Base-by-base conservation (phyloP, 1,140 invertebrate species). In the Dysdera silvatica region DNA sequence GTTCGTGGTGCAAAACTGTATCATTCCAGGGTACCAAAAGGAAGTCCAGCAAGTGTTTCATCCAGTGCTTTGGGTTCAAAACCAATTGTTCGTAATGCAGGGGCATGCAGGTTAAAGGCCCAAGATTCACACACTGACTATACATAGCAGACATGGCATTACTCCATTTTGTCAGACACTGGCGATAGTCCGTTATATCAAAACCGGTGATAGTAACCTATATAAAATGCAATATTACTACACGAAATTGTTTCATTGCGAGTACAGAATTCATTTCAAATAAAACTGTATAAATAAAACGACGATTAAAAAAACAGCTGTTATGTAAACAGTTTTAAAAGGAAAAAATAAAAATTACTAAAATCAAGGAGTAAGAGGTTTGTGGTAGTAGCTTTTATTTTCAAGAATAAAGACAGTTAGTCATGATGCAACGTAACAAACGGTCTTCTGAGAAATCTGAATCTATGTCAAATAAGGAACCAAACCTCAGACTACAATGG, bases 181-280 rank as follows among this genome's bases (percentile, higher is more conserved):
- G 91, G 57, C 91, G 83, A 77, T 95, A 97, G 72, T 86, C 91
- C 65, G 84, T 85, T 72, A 98, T 78, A 79, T 98, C 92, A 79
- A 98, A 99, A 2, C 96, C 96, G 20, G 94, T 95, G 72, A 98
- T 98, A 48, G 95, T 98, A 52, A 98, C 90, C 86, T 89, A 74
- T 35, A 73, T 72, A 67, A 51, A n/a, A n/a, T n/a, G n/a, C 66
- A 69, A 52, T 6, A 48, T 20, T 20, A 48, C 20, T 8, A 29
- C 8, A 20, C 23, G 18, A 12, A 12, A 14, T n/a, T 40, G 12
- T 40, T n/a, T n/a, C 37, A 14, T n/a, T n/a, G n/a, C n/a, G n/a
- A n/a, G n/a, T n/a, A n/a, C n/a, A n/a, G n/a, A n/a, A n/a, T n/a
- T n/a, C n/a, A n/a, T n/a, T n/a, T n/a, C n/a, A n/a, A n/a, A n/a